Base-by-base conservation (phyloP, 2,888 invertebrate species). In the Yponomeuta evonymella region DNA sequence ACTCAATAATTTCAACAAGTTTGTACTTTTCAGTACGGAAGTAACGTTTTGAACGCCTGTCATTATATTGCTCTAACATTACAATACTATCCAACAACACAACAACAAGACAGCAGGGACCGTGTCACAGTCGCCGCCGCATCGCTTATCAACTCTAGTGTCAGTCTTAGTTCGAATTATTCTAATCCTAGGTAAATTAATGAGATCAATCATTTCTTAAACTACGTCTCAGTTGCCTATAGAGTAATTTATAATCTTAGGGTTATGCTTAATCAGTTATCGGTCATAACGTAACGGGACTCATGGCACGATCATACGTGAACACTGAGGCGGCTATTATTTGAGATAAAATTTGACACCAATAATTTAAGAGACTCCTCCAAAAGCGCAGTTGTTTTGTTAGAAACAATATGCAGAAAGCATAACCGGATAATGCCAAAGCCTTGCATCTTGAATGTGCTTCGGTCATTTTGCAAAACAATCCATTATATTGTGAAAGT, bases 141-240 rank as follows among this genome's bases (percentile, higher is more conserved):
- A 76, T 75, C 76, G 72, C 76, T 75, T 77, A 77, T 77, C 74
- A 75, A 76, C 77, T 79, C 83, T 81, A 78, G 76, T 78, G 77
- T 83, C 84, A 84, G 84, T 83, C 86, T 85, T 85, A 85, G 74
- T 58, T 73, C 75, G 48, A 29, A 23, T 68, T 33, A 77, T 78
- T 78, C 77, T 81, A 74, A 58, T 58, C 51, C 8, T 58, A 58
- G 51, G 51, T 79, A 77, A 72, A 72, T 74, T 83, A 83, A 73
- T 76, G 78, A 81, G 81, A 83, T 83, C 83, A 74, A 23, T 29
- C 33, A 30, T 48, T 70, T 15, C 51, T 58, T 70, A 70, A n/a
- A 69, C 15, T 70, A 70, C 11, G 12, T 66, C 15, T 30, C 23
- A 64, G 64, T 70, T 63, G 6, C 48, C n/a, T 70, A 70, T 33